phyloP scores from a whole-genome alignment of 2,797 vertebrate genomes.

The Malacoctenus gilli region DNA sequence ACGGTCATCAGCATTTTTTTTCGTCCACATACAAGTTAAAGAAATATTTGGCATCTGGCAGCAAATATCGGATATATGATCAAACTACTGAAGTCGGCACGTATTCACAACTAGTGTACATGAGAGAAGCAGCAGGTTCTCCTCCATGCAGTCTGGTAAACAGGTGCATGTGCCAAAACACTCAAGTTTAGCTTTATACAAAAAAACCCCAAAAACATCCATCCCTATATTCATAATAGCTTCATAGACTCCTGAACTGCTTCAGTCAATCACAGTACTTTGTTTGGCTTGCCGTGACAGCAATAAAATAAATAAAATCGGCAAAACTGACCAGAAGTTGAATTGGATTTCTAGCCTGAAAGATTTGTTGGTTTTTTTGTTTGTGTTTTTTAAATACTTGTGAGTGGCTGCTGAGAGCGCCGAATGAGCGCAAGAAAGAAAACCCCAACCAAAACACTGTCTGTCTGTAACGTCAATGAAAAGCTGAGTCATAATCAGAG shows the following conservation, averaged over 20 bases:
- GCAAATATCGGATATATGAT: conserved; percentile 54
- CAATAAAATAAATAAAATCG: not conserved
- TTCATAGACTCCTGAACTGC: too few relatives aligned
- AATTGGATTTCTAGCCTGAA: not conserved
- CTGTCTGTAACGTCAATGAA: conserved; percentile 11
- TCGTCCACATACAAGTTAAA: conserved; percentile 55
- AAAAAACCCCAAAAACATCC: too few relatives aligned
- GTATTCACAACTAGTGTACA: conserved; percentile 61
- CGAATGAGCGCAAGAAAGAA: too few relatives aligned
- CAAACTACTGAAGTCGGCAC: conserved; percentile 54
- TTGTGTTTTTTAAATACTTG: too few relatives aligned
- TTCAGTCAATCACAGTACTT: too few relatives aligned
- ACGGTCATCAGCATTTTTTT: conserved; percentile 14
- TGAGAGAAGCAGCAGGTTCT: conserved; percentile 45
- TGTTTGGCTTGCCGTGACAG: not conserved
- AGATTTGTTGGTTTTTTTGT: too few relatives aligned
- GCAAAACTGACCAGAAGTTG: not conserved
- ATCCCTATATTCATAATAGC: too few relatives aligned
- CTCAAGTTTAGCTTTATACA: conserved; percentile 3
- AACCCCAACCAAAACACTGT: conserved; percentile 16
- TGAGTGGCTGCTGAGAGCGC: too few relatives aligned
- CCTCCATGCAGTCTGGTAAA: conserved; percentile 45
- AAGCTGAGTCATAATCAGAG: conserved; percentile 18
- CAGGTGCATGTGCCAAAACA: conserved; percentile 48
- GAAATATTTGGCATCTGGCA: conserved; percentile 68